Evolutionary conservation across 1,140 invertebrate species (phyloP).

Genomic region (Colletes gigas): DNA sequence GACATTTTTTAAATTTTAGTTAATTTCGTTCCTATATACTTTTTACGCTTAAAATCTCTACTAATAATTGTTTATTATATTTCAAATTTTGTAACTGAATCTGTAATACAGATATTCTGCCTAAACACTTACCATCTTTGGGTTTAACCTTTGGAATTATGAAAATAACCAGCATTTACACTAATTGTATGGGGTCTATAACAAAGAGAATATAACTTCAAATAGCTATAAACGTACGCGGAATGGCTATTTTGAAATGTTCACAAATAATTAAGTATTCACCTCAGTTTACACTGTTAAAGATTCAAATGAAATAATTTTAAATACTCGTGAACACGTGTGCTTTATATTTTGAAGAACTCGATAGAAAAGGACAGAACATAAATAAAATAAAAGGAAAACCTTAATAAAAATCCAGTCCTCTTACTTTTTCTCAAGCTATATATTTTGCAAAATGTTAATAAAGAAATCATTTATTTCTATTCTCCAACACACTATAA

Average conservation of each 20-base stretch:
- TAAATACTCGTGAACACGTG: background rate
- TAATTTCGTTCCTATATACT: background rate
- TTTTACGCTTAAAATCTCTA: background rate
- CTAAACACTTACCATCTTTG: conserved; percentile 79
- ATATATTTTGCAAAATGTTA: background rate
- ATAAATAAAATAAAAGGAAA: background rate
- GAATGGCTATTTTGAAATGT: conserved; percentile 31
- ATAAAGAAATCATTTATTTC: background rate
- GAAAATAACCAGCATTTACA: conserved; percentile 81
- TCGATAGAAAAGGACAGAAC: background rate
- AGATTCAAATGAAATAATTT: conserved; percentile 15
- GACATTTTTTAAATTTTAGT: no score
- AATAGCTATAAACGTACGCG: conserved; percentile 64
- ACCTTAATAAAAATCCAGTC: background rate
- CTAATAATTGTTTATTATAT: conserved; percentile 10
- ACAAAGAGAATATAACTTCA: conserved; percentile 81
- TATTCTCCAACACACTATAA: background rate
- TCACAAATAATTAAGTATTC: background rate
- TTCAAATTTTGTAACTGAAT: conserved; percentile 46
- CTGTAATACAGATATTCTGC: conserved; percentile 70
- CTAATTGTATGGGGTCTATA: conserved; percentile 80
- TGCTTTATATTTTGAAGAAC: background rate
- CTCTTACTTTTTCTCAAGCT: background rate
- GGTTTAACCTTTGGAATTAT: conserved; percentile 80
- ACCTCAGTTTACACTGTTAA: conserved; percentile 26